Evolutionary conservation across 2,888 invertebrate genomes (phyloP), one percentile per base, ranked within the genome.

Genomic region (Laothoe populi): DNA sequence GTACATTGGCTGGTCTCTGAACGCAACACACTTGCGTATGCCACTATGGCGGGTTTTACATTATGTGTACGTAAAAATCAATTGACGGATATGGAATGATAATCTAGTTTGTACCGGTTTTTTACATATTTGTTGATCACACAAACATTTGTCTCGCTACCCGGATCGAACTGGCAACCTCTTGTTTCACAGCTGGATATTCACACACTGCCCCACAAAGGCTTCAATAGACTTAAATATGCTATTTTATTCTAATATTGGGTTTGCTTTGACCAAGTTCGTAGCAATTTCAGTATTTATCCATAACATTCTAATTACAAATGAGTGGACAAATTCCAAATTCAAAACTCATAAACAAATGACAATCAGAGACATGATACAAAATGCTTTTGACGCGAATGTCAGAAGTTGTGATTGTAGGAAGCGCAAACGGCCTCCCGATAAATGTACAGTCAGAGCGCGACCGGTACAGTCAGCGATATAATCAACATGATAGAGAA

Each of bases 401-500:
- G 68, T 71, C 71, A 70, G 71, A 75, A 65, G 23, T 38, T 62
- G 64, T 66, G 67, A 71, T 70, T 71, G 66, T 13, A 61, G 66
- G 35, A 70, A 66, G 64, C 68, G 68, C 73, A 74, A 77, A 71
- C 71, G 71, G 69, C 69, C 62, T 62, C 64, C 63, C 66, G 67
- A 70, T 74, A 72, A 75, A 78, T 76, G 79, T 74, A 79, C 78
- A 75, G 66, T 66, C 66, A 63, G 68, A 70, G 70, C 72, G 74
- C 74, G 72, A 73, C 53, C 64, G 70, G 73, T 73, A 75, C 71
- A 72, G 73, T 78, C 74, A 68, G 75, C 82, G 84, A 86, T 87
- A 85, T 83, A 84, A 80, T 82, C 82, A 81, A 86, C 84, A 83
- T 77, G 86, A 87, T 84, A 87, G 81, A 80, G 73, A 76, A 79